Evolutionary conservation across 2,797 vertebrate species (phyloP), one percentile per base, ranked within the genome.

Genomic region (Gymnoscopelus braueri): DNA sequence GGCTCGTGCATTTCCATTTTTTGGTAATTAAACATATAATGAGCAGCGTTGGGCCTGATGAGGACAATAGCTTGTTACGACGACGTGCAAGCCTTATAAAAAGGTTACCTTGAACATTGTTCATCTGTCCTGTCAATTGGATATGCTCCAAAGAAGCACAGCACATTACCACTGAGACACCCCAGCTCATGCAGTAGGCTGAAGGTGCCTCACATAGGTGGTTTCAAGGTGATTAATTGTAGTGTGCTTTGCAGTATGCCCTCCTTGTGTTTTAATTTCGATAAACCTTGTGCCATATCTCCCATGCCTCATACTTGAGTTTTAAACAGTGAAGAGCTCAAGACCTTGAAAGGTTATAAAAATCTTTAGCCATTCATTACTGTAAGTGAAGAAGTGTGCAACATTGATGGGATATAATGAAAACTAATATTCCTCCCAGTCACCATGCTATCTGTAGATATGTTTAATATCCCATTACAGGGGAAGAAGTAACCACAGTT

Each of bases 401-500:
- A 86, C 64, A 86, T 81, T 86, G 89, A 90, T 81, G 79, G 79
- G 82, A 88, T 75, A 81, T 90, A 93, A 93, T 92, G 90, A 90
- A 92, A 93, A 91, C 67, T 69, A 92, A 94, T 92, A 90, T 85
- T 85, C 79, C 85, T 91, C 84, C 84, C 81, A 76, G 85, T 86
- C 81, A 79, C 85, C 67, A 60, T 82, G 76, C 83, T 82, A 88
- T 88, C 88, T 85, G 78, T 81, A 90, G 89, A 93, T 90, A 91
- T 91, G 90, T 89, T 92, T 92, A 93, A 93, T 92, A 93, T 93
- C 88, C 90, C 81, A 92, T 93, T 92, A 91, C 86, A 84, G 90
- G 69, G 75, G 80, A 66, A 84, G 84, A 89, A 89, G 90, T 88
- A 91, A 90, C 88, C 87, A 85, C 85, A 88, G 90, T 85, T 92